These are phyloP conservation scores for Eurystomus gularis DNA, from an alignment of 2,113 vertebrate species.

Conservation along the genomic window DNA sequence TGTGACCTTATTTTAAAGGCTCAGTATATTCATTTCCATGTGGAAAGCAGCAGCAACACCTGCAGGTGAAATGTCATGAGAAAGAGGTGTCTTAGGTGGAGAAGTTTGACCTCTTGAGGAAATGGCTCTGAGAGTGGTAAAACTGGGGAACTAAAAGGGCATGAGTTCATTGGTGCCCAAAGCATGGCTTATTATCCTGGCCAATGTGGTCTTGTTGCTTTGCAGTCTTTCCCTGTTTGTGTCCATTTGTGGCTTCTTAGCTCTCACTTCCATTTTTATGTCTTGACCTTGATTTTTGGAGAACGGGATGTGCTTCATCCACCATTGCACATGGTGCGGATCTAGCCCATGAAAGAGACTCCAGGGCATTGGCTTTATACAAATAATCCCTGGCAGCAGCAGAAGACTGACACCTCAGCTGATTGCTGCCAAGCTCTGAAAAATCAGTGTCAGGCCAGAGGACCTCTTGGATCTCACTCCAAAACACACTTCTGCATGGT, in stretches of 20 bases:
- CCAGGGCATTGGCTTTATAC: not conserved
- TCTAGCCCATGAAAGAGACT: not conserved
- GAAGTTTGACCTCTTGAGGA: not conserved
- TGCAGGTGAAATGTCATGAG: not conserved
- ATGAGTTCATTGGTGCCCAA: not conserved
- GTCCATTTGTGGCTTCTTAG: not conserved
- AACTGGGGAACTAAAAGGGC: not conserved
- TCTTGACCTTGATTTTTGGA: not conserved
- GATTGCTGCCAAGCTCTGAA: not conserved
- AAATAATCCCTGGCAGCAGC: not conserved
- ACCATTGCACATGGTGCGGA: fast-evolving
- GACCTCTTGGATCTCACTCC: not conserved
- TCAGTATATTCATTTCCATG: not conserved
- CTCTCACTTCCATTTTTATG: not conserved
- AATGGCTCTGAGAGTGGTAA: not conserved
- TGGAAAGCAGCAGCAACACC: not conserved
- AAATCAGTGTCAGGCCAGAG: not conserved
- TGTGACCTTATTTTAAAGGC: not conserved
- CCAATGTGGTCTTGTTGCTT: not conserved
- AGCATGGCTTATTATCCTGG: not conserved
- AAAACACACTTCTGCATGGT: not conserved
- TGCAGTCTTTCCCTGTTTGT: not conserved
- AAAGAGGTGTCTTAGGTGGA: not conserved
- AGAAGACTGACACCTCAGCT: not conserved
- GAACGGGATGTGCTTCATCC: not conserved